Evolutionary conservation across 2,888 invertebrate genomes (phyloP), one percentile per base, ranked within the genome.

Genomic region (Orthonevra nobilis): DNA sequence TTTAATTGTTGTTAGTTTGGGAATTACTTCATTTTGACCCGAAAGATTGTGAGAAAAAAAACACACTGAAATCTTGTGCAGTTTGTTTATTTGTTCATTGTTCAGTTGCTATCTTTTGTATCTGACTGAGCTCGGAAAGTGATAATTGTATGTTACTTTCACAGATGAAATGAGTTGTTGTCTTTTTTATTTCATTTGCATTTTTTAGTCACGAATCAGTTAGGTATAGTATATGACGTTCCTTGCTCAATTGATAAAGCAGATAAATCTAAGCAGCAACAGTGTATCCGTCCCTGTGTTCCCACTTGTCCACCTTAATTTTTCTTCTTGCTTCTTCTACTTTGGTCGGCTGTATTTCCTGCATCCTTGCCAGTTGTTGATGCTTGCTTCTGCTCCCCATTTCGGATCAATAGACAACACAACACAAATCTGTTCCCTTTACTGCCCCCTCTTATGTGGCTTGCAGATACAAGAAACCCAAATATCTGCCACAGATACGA

Each of bases 1-100:
- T 77, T 58, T 63, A 69, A 69, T 69, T 63, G 56, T 69, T 63
- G 40, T 64, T 46, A 50, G 52, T 50, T 69, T 58, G 44, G 44
- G 64, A 77, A 64, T 77, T 20, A 66, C 60, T 52, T 70, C 48
- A 46, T 70, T 64, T 64, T 30, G 15, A 38, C 50, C 60, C 46
- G 32, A 19, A 14, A 20, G 32, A 19, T 10, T 69, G 70, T 63
- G 75, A 63, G 54, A 73, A 75, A 61, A 46, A 26, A 23, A n/a
- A n/a, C n/a, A 23, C 36, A 36, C 19, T 10, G n/a, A 15, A 40
- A 42, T 9, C 10, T 36, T 3, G 54, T 28, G 46, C 46, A 28
- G 14, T 34, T 7, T 34, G 14, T 14, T 7, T 34, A 4, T 34
- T 14, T 12, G 12, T 48, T 36, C 20, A 20, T 56, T 68, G 36